Percentiles rank a stretch among this genome's conserved stretches.
phyloP scores from a whole-genome alignment of 35 echinoderm and acorn worm species.

The Eucidaris tribuloides region DNA sequence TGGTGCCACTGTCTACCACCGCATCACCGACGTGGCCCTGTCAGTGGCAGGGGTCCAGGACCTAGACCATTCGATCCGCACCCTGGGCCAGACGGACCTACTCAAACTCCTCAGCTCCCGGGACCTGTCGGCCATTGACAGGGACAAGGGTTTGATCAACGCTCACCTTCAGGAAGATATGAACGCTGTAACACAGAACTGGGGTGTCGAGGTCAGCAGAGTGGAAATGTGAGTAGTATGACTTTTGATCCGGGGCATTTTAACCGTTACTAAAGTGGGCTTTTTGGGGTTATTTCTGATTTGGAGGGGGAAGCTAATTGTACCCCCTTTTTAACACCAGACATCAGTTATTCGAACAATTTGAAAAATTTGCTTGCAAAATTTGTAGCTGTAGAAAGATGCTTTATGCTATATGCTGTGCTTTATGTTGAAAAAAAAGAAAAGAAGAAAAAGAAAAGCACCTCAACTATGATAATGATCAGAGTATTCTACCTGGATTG shows the following conservation, averaged over 20 bases:
- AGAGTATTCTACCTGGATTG: no score
- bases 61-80: constrained; percentile 81
- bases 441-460: no score
- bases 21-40: constrained; percentile 71
- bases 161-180: constrained; percentile 72
- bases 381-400: no score
- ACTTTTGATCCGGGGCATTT: not conserved
- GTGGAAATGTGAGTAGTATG: constrained; percentile 87
- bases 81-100: constrained; percentile 77
- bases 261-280: no score
- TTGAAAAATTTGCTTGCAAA: no score
- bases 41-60: constrained; percentile 84
- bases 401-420: no score
- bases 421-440: no score
- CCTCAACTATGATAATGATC: no score
- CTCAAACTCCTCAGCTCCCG: constrained; percentile 51
- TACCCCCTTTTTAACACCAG: no score
- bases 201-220: constrained; percentile 92
- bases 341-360: no score
- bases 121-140: constrained; percentile 42
- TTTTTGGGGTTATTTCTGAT: no score
- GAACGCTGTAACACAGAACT: constrained; percentile 76
- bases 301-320: no score
- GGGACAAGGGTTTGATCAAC: constrained; percentile 57
- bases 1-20: constrained; percentile 83